phyloP scores from a whole-genome alignment of 2,888 invertebrate genomes.

The Leptinotarsa juncta region DNA sequence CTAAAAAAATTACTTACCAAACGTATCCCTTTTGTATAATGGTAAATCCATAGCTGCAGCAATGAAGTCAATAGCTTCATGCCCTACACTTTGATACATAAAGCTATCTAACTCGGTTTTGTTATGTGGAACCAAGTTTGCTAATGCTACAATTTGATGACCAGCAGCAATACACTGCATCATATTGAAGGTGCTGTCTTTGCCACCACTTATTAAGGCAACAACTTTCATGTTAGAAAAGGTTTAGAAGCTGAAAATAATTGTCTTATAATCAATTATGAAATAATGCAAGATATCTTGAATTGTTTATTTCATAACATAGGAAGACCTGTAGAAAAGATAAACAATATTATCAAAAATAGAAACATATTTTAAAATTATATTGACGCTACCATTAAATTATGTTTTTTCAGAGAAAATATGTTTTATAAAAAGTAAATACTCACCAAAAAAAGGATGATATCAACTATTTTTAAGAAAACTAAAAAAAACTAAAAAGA shows the following conservation, averaged over 20 bases:
- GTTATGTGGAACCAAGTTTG: constrained; percentile 90
- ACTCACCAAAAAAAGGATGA: neutral
- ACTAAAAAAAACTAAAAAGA: neutral
- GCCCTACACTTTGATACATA: constrained; percentile 99
- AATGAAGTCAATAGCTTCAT: constrained; percentile 91
- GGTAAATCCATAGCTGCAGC: constrained; percentile 95
- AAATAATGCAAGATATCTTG: neutral
- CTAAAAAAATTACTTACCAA: constrained; percentile 63
- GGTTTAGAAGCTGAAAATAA: neutral
- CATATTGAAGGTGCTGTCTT: constrained; percentile 99
- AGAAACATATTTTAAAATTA: neutral
- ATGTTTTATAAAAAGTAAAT: neutral
- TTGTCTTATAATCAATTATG: neutral
- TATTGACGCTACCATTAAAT: neutral
- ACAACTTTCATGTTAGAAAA: constrained; percentile 79
- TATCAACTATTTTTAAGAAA: neutral
- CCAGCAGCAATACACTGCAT: constrained; percentile 97
- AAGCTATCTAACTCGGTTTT: constrained; percentile 79
- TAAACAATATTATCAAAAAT: neutral
- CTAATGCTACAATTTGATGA: constrained; percentile 94
- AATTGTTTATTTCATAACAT: neutral
- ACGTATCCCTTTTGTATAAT: constrained; percentile 85
- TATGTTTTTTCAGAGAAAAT: neutral
- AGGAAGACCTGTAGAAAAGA: neutral
- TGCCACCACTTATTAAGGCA: constrained; percentile 95